Evolutionary conservation across 1,140 invertebrate species (phyloP).

Genomic region (Drosophila pectinifera): DNA sequence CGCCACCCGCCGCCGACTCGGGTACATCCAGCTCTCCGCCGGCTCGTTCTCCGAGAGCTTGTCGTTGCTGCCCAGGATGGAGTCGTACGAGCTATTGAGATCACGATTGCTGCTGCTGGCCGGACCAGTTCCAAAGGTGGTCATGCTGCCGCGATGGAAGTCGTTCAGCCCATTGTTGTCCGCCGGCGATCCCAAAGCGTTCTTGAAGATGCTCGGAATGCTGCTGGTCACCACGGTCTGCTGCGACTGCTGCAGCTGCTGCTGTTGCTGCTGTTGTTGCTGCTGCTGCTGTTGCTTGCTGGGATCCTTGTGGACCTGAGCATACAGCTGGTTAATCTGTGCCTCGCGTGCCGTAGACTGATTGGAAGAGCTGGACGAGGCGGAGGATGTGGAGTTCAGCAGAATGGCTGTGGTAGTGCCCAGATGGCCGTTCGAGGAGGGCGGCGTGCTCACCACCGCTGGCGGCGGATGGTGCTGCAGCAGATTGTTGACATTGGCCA

Average conservation of each 20-base stretch:
- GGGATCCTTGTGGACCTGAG: conserved; percentile 84
- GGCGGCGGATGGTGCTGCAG: conserved; percentile 71
- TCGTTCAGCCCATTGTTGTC: conserved; percentile 70
- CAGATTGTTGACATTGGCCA: conserved; percentile 74
- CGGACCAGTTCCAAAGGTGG: conserved; percentile 69
- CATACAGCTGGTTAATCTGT: conserved; percentile 83
- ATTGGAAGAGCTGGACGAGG: conserved; percentile 72
- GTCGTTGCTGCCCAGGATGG: conserved; percentile 84
- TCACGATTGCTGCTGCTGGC: conserved; percentile 76
- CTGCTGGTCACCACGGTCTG: conserved; percentile 32
- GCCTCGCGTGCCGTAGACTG: conserved; percentile 76
- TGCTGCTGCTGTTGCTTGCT: conserved; percentile 75
- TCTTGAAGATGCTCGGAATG: conserved; percentile 78
- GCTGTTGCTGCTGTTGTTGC: conserved; percentile 39
- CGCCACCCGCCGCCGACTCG: conserved; percentile 77
- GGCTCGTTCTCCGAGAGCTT: conserved; percentile 83
- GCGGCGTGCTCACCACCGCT: conserved; percentile 11
- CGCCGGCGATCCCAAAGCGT: conserved; percentile 66
- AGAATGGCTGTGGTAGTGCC: conserved; percentile 78
- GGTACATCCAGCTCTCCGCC: conserved; percentile 84
- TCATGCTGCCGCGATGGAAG: conserved; percentile 83
- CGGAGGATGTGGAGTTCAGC: conserved; percentile 76
- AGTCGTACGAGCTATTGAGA: conserved; percentile 85
- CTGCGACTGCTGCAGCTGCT: conserved; percentile 21
- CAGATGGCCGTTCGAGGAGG: conserved; percentile 61